These are phyloP conservation scores for Drosophila mimetica DNA, from an alignment of 2,888 invertebrate species.

Conservation along the genomic window DNA sequence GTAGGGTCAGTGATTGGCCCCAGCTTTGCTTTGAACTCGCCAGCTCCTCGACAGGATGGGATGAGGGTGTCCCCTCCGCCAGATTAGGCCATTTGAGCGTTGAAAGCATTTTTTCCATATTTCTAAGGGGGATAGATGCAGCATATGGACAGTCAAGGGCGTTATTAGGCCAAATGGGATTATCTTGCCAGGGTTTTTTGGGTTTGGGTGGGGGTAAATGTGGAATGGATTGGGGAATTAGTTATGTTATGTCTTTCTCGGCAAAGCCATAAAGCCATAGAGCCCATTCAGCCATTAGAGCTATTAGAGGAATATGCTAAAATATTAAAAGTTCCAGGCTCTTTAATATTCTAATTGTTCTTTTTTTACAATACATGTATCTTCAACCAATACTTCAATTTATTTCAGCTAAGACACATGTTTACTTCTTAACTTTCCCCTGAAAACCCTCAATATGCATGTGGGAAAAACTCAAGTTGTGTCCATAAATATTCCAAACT, in stretches of 20 bases:
- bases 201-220: neutral
- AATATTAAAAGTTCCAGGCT: neutral
- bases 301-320: conserved; percentile 3
- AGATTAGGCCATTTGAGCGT: conserved; percentile 20
- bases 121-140: conserved; percentile 18
- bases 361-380: no score
- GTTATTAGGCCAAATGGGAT: conserved; percentile 20
- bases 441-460: neutral
- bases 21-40: conserved; percentile 10
- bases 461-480: neutral
- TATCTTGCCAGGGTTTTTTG: conserved; percentile 6
- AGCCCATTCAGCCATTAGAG: conserved; percentile 6
- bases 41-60: neutral
- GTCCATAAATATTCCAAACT: conserved; percentile 1
- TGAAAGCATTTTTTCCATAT: conserved; percentile 27
- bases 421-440: neutral
- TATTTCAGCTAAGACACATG: neutral
- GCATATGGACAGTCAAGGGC: conserved; percentile 23
- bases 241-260: conserved; percentile 3
- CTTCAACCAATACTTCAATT: no score
- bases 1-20: conserved; percentile 43
- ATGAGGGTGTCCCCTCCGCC: neutral
- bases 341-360: neutral
- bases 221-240: conserved; percentile 7
- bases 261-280: conserved; percentile 2